phyloP scores from a whole-genome alignment of 1,140 invertebrate genomes.

The Leptinotarsa lineolata region DNA sequence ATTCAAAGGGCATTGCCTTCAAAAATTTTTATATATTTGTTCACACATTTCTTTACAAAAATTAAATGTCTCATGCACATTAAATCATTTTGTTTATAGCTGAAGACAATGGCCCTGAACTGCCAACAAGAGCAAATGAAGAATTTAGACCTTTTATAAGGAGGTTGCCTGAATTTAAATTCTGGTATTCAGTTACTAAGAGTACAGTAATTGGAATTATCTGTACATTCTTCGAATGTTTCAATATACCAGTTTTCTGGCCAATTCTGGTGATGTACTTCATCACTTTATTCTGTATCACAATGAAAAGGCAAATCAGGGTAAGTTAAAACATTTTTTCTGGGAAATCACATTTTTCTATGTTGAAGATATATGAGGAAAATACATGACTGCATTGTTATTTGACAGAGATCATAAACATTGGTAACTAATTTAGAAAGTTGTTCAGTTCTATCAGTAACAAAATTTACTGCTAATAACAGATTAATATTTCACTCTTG shows the following conservation, averaged over 20 bases:
- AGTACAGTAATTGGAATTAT: conserved; percentile 89
- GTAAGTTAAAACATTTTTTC: conserved; percentile 61
- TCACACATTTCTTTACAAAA: too few species aligned
- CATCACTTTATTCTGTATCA: conserved; percentile 96
- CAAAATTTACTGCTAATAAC: too few species aligned
- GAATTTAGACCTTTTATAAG: conserved; percentile 99
- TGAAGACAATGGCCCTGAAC: conserved; percentile 82
- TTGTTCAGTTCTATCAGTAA: too few species aligned
- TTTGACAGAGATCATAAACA: too few species aligned
- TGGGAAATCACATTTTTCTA: too few species aligned
- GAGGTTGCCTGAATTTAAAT: conserved; percentile 98
- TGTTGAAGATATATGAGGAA: too few species aligned
- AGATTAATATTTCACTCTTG: too few species aligned
- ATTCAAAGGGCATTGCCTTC: too few species aligned
- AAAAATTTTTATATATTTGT: too few species aligned
- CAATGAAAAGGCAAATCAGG: conserved; percentile 99
- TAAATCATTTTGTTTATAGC: conserved; percentile 50
- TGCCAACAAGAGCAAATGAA: conserved; percentile 93
- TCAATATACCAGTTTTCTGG: conserved; percentile 99
- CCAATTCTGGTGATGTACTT: conserved; percentile 99
- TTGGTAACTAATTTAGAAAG: too few species aligned
- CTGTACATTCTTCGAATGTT: conserved; percentile 97
- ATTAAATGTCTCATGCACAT: too few species aligned
- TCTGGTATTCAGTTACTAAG: conserved; percentile 97
- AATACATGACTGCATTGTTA: too few species aligned